Conservation (phyloP, 2,888 invertebrate genomes). For the Eurois occulta region DNA sequence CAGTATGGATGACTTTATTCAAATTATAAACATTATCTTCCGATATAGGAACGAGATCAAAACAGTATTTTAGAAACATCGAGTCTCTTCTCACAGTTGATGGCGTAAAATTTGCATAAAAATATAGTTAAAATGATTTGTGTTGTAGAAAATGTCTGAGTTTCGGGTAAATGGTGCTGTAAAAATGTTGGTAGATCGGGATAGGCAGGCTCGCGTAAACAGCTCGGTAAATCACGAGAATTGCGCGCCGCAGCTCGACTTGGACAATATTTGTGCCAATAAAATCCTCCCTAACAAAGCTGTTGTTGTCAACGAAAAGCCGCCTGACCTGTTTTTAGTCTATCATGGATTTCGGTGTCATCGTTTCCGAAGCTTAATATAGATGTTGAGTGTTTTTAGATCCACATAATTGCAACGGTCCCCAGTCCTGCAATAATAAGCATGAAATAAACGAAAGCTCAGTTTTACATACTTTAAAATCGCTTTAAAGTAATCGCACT, state of each 20-base stretch:
- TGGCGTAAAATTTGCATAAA: slow-evolving; percentile 78
- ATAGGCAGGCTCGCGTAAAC: slow-evolving; percentile 87
- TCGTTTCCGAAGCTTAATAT: slow-evolving; percentile 73
- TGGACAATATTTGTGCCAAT: slow-evolving; percentile 90
- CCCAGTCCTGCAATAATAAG: not conserved
- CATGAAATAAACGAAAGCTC: slow-evolving; percentile 1
- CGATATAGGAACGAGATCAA: slow-evolving; percentile 58
- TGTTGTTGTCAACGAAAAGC: slow-evolving; percentile 88
- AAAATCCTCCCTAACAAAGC: slow-evolving; percentile 88
- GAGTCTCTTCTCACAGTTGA: slow-evolving; percentile 59
- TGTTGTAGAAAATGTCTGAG: slow-evolving; percentile 83
- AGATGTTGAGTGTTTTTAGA: slow-evolving; percentile 56
- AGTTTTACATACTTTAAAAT: not conserved
- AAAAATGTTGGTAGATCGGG: slow-evolving; percentile 84
- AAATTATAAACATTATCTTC: slow-evolving; percentile 47
- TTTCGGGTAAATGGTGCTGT: slow-evolving; percentile 83
- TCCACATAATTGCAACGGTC: slow-evolving; percentile 37
- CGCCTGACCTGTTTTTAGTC: slow-evolving; percentile 86
- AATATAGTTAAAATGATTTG: slow-evolving; percentile 83
- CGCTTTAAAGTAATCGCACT: not conserved
- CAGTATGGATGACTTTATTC: slow-evolving; percentile 23
- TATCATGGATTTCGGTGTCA: slow-evolving; percentile 79
- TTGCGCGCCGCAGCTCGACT: slow-evolving; percentile 85
- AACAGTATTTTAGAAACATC: slow-evolving; percentile 64
- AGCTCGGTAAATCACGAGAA: slow-evolving; percentile 88